These are phyloP conservation scores for Blastomussa wellsi DNA, from an alignment of 92 coral and sea anemone genomes.

Conservation along the genomic window DNA sequence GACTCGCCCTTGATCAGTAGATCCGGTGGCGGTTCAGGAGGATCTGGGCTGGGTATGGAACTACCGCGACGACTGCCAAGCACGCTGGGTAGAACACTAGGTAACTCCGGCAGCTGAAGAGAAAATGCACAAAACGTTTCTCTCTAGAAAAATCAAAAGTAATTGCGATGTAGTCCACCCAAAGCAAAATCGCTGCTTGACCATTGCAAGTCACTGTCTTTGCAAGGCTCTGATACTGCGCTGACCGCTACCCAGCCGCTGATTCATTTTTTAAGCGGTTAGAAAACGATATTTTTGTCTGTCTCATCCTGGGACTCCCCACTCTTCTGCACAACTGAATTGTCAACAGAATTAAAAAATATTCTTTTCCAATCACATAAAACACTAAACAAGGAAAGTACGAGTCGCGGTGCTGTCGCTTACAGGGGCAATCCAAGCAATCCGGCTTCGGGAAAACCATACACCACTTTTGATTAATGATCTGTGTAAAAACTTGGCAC, in stretches of 20 bases:
- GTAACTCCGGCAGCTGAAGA: conserved; percentile 70
- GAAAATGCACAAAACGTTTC: background rate
- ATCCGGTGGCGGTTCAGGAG: conserved; percentile 55
- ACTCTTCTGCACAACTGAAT: no score
- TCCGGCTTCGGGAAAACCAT: background rate
- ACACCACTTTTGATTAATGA: background rate
- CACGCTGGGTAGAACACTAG: conserved; percentile 66
- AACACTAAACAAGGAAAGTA: no score
- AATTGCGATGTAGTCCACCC: background rate
- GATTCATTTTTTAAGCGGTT: no score
- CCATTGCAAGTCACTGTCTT: background rate
- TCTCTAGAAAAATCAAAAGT: background rate
- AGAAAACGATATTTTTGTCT: no score
- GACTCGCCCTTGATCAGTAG: conserved; percentile 71
- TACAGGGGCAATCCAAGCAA: background rate
- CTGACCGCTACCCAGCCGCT: background rate
- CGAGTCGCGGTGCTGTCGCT: no score
- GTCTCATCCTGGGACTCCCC: no score
- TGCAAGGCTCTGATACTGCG: background rate
- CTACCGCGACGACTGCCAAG: conserved; percentile 72
- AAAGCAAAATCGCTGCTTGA: background rate
- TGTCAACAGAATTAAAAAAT: no score
- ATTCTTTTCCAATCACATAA: no score
- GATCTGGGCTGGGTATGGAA: conserved; percentile 36
- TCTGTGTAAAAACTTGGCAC: background rate